Base-by-base conservation (phyloP, 2,797 vertebrate genomes). In the Phrynocephalus vlangalii region DNA sequence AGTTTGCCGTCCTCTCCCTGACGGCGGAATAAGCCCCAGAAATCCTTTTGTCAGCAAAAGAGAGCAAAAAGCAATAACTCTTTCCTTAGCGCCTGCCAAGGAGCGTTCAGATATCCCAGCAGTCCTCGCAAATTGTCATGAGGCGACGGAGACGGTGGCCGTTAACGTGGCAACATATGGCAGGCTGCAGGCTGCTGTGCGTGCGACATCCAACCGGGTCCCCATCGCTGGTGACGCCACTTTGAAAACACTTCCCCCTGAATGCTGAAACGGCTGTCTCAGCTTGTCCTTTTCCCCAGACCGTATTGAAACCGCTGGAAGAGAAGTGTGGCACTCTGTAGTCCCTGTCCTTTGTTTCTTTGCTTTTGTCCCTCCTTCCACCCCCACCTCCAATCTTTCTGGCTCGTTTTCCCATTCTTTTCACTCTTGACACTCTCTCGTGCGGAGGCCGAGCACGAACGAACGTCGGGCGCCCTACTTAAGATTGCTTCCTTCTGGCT, bases 111-210 rank as follows among this genome's bases (percentile, higher is more conserved):
- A 81, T 83, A 89, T 76, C 79, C 83, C 91, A 72, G 48, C 87
- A 91, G 80, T 68, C 87, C 38, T 76, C 33, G 60, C 79, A 66
- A 86, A 56, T 92, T 88, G 79, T 87, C 94, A 91, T 70, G 87
- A 94, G 91, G 79, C 82, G 93, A 90, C 91, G 91, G 83, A 88
- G 85, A 89, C 86, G 91, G 52, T 82, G 91, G 87, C 87, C 90
- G 86, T 82, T 87, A 90, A 81, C 89, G 84, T 84, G 22, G 67
- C 87, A 91, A 68, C 87, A 92, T 86, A 93, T 95, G 91, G 89
- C 81, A 87, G 1, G 8, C 80, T 86, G 87, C 91, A 93, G 86
- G 56, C 88, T 94, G 92, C 86, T 63, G 26, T 88, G 92, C 93
- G 83, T 66, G 82, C 89, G 86, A 80, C 89, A 88, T 85, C 89